Evolutionary conservation across 1,140 invertebrate species (phyloP).

Genomic region (Asobara japonica): DNA sequence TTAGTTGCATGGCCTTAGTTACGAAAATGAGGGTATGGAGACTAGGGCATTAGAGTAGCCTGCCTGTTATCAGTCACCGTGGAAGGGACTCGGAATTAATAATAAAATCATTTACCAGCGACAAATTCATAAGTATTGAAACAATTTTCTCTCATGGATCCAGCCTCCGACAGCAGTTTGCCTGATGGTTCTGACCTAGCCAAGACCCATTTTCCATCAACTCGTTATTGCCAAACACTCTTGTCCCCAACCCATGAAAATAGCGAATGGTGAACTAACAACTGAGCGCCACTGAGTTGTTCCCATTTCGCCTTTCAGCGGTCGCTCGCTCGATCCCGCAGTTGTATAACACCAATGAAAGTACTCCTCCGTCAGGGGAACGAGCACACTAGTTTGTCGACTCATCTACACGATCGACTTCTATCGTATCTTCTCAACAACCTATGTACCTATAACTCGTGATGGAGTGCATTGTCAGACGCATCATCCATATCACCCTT

Average conservation of each 20-base stretch:
- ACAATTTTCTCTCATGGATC: too few species aligned
- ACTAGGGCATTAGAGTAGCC: too few species aligned
- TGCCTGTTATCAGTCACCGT: too few species aligned
- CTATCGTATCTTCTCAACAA: background rate
- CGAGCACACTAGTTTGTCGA: background rate
- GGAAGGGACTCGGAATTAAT: too few species aligned
- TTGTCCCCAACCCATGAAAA: background rate
- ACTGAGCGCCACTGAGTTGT: slow-evolving; percentile 51
- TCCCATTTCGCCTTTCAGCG: slow-evolving; percentile 57
- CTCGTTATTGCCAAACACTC: background rate
- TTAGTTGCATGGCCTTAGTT: too few species aligned
- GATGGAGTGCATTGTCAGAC: background rate
- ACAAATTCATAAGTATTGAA: too few species aligned
- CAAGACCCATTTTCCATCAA: background rate
- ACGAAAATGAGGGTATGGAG: too few species aligned
- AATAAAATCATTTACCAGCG: too few species aligned
- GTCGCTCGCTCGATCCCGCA: slow-evolving; percentile 49
- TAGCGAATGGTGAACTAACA: background rate
- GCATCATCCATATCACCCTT: background rate
- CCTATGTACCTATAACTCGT: background rate
- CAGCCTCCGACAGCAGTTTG: too few species aligned
- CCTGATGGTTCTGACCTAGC: too few species aligned
- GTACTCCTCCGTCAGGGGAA: slow-evolving; percentile 44
- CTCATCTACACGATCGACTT: slow-evolving; percentile 33
- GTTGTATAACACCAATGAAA: slow-evolving; percentile 61